Percentiles rank a stretch among this genome's conserved stretches.
Evolutionary conservation across 2,113 vertebrate species (phyloP).

Genomic region (Tragelaphus imberbis): DNA sequence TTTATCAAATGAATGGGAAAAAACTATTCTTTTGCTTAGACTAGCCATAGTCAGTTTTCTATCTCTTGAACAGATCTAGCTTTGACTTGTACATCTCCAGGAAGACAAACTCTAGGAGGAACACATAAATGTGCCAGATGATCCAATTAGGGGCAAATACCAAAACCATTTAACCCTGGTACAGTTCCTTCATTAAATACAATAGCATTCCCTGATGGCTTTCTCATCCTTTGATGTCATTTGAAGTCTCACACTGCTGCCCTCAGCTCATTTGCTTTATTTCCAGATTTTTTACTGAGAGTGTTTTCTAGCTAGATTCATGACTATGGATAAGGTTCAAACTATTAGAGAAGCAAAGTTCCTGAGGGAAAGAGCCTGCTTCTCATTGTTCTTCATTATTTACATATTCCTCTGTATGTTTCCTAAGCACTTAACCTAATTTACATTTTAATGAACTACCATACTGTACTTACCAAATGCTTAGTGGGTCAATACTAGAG

Average conservation of each 20-base stretch:
- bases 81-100: neutral
- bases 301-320: constrained; percentile 45
- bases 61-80: neutral
- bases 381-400: constrained; percentile 62
- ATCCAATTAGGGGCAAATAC: neutral
- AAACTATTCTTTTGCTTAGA: neutral
- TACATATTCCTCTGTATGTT: constrained; percentile 36
- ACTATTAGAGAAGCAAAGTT: constrained; percentile 55
- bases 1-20: neutral
- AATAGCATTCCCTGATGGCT: neutral
- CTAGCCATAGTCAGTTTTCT: neutral
- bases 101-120: neutral
- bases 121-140: neutral
- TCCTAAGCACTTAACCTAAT: constrained; percentile 46
- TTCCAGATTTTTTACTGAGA: constrained; percentile 4
- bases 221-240: neutral
- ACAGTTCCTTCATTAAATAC: constrained; percentile 16
- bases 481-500: neutral
- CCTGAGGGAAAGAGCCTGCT: constrained; percentile 31
- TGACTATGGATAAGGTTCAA: constrained; percentile 62
- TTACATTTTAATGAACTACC: constrained; percentile 65
- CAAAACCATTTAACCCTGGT: neutral
- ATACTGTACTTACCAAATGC: constrained; percentile 31
- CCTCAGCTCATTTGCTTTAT: constrained; percentile 35
- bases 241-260: constrained; percentile 27